Base-by-base conservation (phyloP, 2,888 invertebrate genomes). In the Caenorhabditis plicata region DNA sequence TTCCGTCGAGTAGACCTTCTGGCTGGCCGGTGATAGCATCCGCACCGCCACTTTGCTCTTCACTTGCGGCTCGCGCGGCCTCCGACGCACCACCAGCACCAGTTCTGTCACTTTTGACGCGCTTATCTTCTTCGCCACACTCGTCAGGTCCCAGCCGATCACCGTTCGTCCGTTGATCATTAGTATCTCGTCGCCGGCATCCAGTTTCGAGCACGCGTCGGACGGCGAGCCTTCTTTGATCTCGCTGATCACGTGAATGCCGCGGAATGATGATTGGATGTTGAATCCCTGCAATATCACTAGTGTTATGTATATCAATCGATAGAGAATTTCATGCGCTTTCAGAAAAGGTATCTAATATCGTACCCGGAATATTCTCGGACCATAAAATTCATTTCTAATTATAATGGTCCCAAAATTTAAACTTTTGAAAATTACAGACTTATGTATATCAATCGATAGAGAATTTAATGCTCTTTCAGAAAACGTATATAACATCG, bases 151-250 rank as follows among this genome's bases (percentile, higher is more conserved):
- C 73, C 73, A 73, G 22, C 73, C 73, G 20, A 73, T 22, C 39
- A 67, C 69, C 35, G 86, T 86, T 73, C 86, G 85, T 71, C 86
- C 85, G 80, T 86, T 86, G 70, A 90, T 90, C 86, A 92, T 91
- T 35, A 95, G 89, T 73, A 96, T 90, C 85, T 96, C 95, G 83
- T 96, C 95, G 0, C 94, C 95, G 74, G 90, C 89, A 83, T 92
- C 92, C 78, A 96, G 89, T 84, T 90, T 91, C 2, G 90, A 90
- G 72, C 90, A 90, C 29, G 89, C 88, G 83, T 93, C 92, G 33
- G 94, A 92, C 2, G 92, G 91, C 43, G 92, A 91, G 77, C 91
- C 89, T 82, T 89, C 64, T 46, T 91, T 90, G 47, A 94, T 89
- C 80, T 90, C 90, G 17, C 90, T 90, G 54, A 96, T 89, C 81